phyloP scores from a whole-genome alignment of 2,113 vertebrate species.

The Motacilla tschutschensis region DNA sequence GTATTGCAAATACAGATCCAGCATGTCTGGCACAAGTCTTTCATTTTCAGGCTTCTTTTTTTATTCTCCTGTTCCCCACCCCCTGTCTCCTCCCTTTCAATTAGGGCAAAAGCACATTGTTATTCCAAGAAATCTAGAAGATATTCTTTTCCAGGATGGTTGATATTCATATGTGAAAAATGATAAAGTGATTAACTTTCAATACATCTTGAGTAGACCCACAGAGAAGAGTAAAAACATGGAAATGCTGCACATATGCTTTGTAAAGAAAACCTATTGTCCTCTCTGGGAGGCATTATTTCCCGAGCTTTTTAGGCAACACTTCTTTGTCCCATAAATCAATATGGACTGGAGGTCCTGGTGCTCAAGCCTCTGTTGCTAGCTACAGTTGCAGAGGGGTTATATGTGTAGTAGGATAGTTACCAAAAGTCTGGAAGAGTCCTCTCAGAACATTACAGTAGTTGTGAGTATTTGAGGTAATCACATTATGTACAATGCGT shows the following conservation, averaged over 20 bases:
- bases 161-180: background rate
- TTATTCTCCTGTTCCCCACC: background rate
- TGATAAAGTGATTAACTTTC: constrained; percentile 4
- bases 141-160: background rate
- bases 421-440: background rate
- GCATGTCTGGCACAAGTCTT: constrained; percentile 25
- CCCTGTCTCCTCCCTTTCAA: background rate
- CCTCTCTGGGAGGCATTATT: constrained; percentile 48
- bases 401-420: background rate
- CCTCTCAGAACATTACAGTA: background rate
- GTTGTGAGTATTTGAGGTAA: constrained; percentile 7
- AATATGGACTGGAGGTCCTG: constrained; percentile 2
- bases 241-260: constrained; percentile 45
- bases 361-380: background rate
- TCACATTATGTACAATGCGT: background rate
- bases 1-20: constrained; percentile 35
- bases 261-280: constrained; percentile 55
- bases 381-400: background rate
- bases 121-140: background rate
- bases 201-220: background rate
- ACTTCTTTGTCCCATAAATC: constrained; percentile 24
- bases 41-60: background rate
- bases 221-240: background rate
- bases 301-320: constrained; percentile 15
- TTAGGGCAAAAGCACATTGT: background rate